phyloP scores from a whole-genome alignment of 1,140 invertebrate genomes.

The Pollicipes pollicipes region DNA sequence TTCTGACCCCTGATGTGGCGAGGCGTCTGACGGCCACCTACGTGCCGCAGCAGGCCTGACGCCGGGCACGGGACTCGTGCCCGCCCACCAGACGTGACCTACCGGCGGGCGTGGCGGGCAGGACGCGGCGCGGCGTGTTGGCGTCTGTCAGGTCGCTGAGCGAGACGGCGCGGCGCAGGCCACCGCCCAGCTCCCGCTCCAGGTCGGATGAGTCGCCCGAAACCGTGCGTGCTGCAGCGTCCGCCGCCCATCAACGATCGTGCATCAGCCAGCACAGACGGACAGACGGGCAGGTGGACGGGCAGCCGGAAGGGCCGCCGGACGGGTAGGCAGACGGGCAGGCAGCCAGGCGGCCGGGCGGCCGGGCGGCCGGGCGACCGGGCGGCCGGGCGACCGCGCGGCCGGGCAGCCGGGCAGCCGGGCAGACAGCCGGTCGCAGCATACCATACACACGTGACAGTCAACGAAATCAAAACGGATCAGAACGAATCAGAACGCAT shows the following conservation, averaged over 20 bases:
- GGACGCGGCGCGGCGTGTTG: slow-evolving; percentile 23
- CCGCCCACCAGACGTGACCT: slow-evolving; percentile 12
- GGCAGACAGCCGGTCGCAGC: not conserved
- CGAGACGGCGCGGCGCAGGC: slow-evolving; percentile 47
- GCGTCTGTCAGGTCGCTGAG: slow-evolving; percentile 44
- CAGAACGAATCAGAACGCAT: not conserved
- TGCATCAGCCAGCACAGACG: slow-evolving; percentile 4
- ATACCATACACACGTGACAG: no score
- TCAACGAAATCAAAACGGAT: not conserved
- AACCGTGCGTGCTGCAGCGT: slow-evolving; percentile 19
- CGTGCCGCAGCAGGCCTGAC: not conserved
- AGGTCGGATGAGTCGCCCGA: slow-evolving; percentile 18
- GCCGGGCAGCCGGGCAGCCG: not conserved
- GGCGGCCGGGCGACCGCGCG: no score
- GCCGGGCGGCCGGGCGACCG: no score
- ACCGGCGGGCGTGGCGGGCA: slow-evolving; percentile 24
- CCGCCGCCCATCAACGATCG: no score
- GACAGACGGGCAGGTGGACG: no score
- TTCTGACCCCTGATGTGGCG: not conserved
- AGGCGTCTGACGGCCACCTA: not conserved
- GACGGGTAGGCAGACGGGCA: no score
- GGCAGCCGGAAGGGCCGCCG: no score
- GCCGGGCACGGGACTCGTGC: not conserved
- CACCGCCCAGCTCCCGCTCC: slow-evolving; percentile 28
- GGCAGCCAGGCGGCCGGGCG: no score